phyloP scores from a whole-genome alignment of 1,140 invertebrate species.

The Heliconius hermathena region DNA sequence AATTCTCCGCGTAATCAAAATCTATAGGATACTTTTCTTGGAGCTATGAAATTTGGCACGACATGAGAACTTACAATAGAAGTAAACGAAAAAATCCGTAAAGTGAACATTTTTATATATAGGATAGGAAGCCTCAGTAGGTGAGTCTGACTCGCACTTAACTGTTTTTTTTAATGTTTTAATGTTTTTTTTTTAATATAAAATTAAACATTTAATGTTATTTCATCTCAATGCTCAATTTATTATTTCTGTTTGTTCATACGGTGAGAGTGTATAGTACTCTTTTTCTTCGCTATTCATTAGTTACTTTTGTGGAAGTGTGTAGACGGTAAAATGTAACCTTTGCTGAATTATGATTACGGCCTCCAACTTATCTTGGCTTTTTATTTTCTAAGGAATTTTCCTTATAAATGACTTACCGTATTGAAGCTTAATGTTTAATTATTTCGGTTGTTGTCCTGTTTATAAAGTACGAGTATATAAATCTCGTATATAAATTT shows the following conservation, averaged over 20 bases:
- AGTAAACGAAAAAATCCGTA: too few relatives aligned
- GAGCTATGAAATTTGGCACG: too few relatives aligned
- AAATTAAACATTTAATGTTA: background rate
- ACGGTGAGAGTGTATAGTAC: background rate
- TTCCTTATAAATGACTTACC: slow-evolving; percentile 16
- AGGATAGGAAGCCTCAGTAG: too few relatives aligned
- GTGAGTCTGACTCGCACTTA: too few relatives aligned
- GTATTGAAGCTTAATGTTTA: background rate
- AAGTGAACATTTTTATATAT: too few relatives aligned
- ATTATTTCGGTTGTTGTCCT: background rate
- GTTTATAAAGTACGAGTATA: background rate
- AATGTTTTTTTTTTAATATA: too few relatives aligned
- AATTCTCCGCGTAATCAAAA: too few relatives aligned
- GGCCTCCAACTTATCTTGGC: slow-evolving; percentile 18
- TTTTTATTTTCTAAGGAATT: slow-evolving; percentile 23
- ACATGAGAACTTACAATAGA: too few relatives aligned
- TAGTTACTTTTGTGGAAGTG: slow-evolving; percentile 45
- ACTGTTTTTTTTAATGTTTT: too few relatives aligned
- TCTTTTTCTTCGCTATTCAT: slow-evolving; percentile 49
- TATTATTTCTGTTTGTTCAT: background rate
- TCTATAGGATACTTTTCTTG: too few relatives aligned
- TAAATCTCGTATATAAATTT: background rate
- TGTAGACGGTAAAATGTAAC: slow-evolving; percentile 28
- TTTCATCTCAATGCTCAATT: background rate
- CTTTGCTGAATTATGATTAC: slow-evolving; percentile 29